Percentiles rank a stretch among this genome's conserved stretches.
phyloP scores from a whole-genome alignment of 1,140 invertebrate species.

The Bactericera cockerelli region DNA sequence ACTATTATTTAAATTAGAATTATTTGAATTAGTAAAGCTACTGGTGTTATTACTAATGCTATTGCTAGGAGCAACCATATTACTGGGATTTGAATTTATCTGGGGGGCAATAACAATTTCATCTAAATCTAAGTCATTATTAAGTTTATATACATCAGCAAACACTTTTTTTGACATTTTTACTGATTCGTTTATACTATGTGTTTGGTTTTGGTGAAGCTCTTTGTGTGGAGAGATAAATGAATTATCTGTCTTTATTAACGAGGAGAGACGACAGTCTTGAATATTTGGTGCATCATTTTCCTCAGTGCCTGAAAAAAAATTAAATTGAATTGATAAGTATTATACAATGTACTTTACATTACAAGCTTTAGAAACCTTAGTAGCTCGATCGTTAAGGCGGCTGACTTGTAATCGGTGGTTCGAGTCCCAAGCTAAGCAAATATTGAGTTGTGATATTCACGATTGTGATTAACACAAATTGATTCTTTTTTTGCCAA shows the following conservation, averaged over 20 bases:
- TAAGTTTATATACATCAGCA: slow-evolving; percentile 9
- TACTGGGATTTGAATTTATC: not conserved
- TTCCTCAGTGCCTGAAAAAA: too few species aligned
- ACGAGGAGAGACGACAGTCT: not conserved
- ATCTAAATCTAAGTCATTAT: slow-evolving; percentile 22
- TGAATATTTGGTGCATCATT: too few species aligned
- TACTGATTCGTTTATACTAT: not conserved
- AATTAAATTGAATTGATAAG: too few species aligned
- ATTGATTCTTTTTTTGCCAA: too few species aligned
- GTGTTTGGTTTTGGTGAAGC: not conserved
- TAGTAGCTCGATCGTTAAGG: too few species aligned
- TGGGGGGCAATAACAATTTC: slow-evolving; percentile 16
- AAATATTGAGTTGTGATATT: too few species aligned
- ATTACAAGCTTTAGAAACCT: too few species aligned
- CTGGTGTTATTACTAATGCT: not conserved
- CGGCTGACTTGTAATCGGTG: too few species aligned
- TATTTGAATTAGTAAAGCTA: not conserved
- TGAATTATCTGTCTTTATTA: not conserved
- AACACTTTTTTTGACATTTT: not conserved
- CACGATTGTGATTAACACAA: too few species aligned
- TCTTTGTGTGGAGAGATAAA: not conserved
- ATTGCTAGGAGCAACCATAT: too few species aligned
- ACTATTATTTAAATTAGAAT: not conserved
- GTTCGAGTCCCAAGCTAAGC: too few species aligned
- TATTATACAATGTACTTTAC: too few species aligned